phyloP scores from a whole-genome alignment of 2,113 vertebrate species.

The Chunga burmeisteri region DNA sequence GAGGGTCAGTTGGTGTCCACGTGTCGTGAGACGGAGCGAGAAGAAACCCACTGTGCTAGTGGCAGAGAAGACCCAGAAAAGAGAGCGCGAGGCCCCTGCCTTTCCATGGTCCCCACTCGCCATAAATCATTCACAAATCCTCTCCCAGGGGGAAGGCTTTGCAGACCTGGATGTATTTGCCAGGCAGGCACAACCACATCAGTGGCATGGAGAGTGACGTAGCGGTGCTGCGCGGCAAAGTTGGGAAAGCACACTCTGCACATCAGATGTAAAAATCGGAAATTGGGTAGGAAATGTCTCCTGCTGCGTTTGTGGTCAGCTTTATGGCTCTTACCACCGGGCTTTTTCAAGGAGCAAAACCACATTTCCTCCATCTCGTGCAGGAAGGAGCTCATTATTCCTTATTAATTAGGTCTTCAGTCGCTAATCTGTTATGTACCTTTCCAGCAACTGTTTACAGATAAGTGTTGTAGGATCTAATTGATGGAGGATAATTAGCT shows the following conservation, averaged over 20 bases:
- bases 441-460: constrained; percentile 74
- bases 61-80: neutral
- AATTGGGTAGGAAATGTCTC: neutral
- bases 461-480: constrained; percentile 71
- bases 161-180: neutral
- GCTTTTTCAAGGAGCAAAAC: constrained; percentile 14
- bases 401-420: constrained; percentile 75
- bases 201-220: fast-evolving
- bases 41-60: neutral
- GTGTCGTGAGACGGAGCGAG: neutral
- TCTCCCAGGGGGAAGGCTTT: neutral
- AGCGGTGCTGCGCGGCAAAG: fast-evolving
- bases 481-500: constrained; percentile 71
- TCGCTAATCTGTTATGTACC: constrained; percentile 67
- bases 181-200: fast-evolving
- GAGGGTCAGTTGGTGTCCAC: neutral
- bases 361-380: constrained; percentile 15
- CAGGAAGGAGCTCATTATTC: constrained; percentile 67
- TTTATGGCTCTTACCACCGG: neutral
- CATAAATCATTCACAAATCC: neutral
- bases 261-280: neutral
- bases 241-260: neutral
- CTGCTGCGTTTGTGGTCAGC: neutral
- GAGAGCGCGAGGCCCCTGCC: fast-evolving
- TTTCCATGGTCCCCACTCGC: fast-evolving